phyloP scores from a whole-genome alignment of 2,797 vertebrate species.

The Acomys russatus region DNA sequence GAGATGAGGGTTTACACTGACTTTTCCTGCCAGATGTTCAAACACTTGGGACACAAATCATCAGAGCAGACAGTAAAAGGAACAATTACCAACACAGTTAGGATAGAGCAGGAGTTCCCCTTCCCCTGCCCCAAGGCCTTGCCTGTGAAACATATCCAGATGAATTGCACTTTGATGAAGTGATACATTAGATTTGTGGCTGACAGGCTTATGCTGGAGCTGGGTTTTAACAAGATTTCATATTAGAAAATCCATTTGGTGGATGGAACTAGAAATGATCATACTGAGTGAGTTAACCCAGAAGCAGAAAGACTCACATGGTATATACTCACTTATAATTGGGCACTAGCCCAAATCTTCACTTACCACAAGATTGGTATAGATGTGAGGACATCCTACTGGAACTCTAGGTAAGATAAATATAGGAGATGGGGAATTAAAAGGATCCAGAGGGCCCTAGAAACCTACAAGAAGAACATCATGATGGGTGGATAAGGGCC shows the following conservation, averaged over 20 bases:
- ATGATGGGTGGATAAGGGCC: too few species aligned
- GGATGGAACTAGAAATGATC: too few species aligned
- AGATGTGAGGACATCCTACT: too few species aligned
- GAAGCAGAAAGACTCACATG: too few species aligned
- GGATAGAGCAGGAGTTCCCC: conserved; percentile 98
- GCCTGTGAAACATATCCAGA: conserved; percentile 97
- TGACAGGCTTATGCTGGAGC: conserved; percentile 95
- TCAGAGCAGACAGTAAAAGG: conserved; percentile 90
- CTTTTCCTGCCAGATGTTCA: conserved; percentile 99
- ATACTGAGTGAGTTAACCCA: too few species aligned
- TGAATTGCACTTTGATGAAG: conserved; percentile 97
- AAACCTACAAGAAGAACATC: too few species aligned
- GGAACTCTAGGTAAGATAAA: too few species aligned
- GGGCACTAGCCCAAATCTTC: too few species aligned
- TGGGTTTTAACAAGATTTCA: conserved; percentile 96
- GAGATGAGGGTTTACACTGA: conserved; percentile 99
- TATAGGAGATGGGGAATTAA: too few species aligned
- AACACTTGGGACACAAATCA: conserved; percentile 95
- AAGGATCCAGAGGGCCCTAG: too few species aligned
- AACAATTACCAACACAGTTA: conserved; percentile 93
- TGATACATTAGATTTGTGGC: conserved; percentile 98
- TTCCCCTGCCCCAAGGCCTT: conserved; percentile 94
- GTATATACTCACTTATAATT: too few species aligned
- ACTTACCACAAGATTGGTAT: too few species aligned
- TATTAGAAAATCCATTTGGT: conserved; percentile 95